Conservation (phyloP, 2,113 vertebrate species). For the Leucopternis melanops region DNA sequence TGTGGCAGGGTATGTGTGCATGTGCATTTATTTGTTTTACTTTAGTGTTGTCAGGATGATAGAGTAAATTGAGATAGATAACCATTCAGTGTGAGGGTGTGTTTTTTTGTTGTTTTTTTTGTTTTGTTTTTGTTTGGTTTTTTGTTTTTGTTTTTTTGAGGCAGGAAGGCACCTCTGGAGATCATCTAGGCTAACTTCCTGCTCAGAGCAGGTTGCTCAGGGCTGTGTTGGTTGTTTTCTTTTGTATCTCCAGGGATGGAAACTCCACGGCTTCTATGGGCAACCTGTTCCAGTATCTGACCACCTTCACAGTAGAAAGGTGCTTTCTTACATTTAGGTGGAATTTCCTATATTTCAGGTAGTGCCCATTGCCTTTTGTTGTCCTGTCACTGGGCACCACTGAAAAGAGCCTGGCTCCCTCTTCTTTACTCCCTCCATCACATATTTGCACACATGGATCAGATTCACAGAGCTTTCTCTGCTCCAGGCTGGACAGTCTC, state of each 20-base stretch:
- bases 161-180: neutral
- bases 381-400: neutral
- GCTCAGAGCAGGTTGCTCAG: neutral
- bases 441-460: accelerated
- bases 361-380: accelerated
- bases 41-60: neutral
- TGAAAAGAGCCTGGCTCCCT: neutral
- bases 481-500: neutral
- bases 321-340: neutral
- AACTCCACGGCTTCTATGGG: neutral
- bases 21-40: neutral
- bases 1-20: accelerated
- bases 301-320: neutral
- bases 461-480: neutral
- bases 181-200: too few species aligned
- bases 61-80: neutral
- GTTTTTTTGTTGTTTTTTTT: too few species aligned
- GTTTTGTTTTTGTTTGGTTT: too few species aligned
- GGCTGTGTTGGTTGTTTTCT: neutral
- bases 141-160: neutral
- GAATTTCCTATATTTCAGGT: neutral
- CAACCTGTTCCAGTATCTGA: neutral
- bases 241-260: neutral
- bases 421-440: neutral
- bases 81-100: neutral